These are phyloP conservation scores for Psittacara wagleri DNA, from an alignment of 2,113 vertebrate genomes.

Conservation along the genomic window DNA sequence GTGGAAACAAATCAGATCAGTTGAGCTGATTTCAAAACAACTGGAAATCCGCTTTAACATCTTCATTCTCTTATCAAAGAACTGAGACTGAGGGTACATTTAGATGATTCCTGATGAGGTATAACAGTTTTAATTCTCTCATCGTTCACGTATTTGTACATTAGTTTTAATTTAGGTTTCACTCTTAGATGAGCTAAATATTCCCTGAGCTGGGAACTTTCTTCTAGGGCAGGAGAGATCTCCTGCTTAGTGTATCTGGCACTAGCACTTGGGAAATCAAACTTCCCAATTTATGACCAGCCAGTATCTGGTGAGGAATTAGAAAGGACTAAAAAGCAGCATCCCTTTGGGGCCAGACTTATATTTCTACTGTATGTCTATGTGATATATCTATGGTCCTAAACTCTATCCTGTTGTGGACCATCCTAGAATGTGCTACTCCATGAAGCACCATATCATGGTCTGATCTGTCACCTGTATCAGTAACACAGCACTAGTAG, in stretches of 20 bases:
- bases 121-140: background rate
- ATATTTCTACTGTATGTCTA: background rate
- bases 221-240: background rate
- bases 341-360: background rate
- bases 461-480: background rate
- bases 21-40: constrained; percentile 14
- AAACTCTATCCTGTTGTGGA: background rate
- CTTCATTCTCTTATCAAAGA: background rate
- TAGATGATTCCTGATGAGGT: background rate
- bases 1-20: background rate
- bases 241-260: background rate
- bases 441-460: rapidly evolving
- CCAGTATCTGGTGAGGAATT: background rate
- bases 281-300: background rate
- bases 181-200: background rate
- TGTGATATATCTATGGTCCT: background rate
- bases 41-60: background rate
- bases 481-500: rapidly evolving
- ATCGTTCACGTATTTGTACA: background rate
- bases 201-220: background rate
- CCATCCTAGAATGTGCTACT: background rate
- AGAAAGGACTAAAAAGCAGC: background rate
- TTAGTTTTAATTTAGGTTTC: background rate
- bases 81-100: background rate
- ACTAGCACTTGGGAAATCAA: background rate